Evolutionary conservation across 2,113 vertebrate species (phyloP).

Genomic region (Deroptyus accipitrinus): DNA sequence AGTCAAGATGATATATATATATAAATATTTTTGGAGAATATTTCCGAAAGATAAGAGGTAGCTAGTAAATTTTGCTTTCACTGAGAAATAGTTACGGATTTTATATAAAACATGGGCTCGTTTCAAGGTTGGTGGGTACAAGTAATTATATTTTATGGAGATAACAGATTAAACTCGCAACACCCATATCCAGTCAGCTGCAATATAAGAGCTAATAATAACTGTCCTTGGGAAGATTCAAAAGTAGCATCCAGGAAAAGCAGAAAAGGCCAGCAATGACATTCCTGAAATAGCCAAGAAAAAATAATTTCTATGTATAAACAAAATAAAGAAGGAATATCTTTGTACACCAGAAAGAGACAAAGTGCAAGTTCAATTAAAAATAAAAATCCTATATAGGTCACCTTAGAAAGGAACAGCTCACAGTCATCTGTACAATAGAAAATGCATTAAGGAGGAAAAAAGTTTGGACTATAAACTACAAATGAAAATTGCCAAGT

Average conservation of each 20-base stretch:
- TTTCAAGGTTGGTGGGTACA: conserved; percentile 58
- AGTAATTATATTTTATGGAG: conserved; percentile 63
- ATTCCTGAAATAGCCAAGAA: conserved; percentile 50
- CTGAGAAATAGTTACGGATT: conserved; percentile 19
- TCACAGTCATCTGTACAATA: neutral
- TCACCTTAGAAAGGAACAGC: conserved; percentile 22
- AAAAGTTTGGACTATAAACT: neutral
- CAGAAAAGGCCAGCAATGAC: conserved; percentile 35
- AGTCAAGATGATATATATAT: neutral
- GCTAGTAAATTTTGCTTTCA: conserved; percentile 47
- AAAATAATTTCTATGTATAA: conserved; percentile 41
- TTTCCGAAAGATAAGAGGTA: neutral
- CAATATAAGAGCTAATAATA: conserved; percentile 60
- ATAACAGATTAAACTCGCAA: conserved; percentile 65
- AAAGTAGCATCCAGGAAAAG: conserved; percentile 52
- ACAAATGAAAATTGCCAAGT: neutral
- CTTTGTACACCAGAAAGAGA: conserved; percentile 22
- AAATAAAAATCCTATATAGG: neutral
- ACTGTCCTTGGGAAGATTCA: conserved; percentile 54
- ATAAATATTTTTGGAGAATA: neutral
- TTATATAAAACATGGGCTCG: conserved; percentile 1
- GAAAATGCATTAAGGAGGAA: neutral
- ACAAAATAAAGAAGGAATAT: conserved; percentile 41
- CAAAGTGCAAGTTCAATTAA: neutral
- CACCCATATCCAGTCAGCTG: conserved; percentile 53